phyloP scores from a whole-genome alignment of 2,113 vertebrate species.

The Thalassarche chlororhynchos region DNA sequence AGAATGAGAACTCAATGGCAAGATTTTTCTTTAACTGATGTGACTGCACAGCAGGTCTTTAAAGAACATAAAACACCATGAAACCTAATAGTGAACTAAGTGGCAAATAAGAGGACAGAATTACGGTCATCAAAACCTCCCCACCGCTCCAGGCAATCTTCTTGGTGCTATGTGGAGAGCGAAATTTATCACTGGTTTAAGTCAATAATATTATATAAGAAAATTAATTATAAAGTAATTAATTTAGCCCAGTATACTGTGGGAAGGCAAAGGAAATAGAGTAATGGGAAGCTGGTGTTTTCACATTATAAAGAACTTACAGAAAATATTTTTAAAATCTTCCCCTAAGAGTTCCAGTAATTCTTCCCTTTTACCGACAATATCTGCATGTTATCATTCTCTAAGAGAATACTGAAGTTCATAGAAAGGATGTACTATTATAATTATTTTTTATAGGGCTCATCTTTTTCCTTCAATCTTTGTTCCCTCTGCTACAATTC shows the following conservation, averaged over 20 bases:
- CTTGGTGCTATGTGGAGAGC: neutral
- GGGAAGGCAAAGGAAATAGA: neutral
- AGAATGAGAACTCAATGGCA: neutral
- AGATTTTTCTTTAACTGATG: conserved; percentile 22
- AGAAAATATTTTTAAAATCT: conserved; percentile 1
- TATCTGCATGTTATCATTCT: neutral
- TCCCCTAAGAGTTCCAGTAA: neutral
- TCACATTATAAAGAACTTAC: neutral
- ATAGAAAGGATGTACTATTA: neutral
- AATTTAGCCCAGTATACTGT: neutral
- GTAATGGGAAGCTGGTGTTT: neutral
- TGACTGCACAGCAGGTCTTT: conserved; percentile 23
- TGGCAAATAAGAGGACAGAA: conserved; percentile 18
- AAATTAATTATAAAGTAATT: neutral
- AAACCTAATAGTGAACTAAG: conserved; percentile 24
- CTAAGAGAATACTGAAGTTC: neutral
- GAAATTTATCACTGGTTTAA: neutral
- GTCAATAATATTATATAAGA: neutral
- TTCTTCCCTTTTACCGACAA: neutral
- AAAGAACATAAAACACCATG: conserved; percentile 5
- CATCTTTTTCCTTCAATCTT: neutral
- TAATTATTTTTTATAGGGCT: neutral
- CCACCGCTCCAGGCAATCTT: neutral
- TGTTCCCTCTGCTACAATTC: neutral
- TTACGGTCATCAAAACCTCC: neutral